Conservation (phyloP, 2,888 invertebrate species). For the Heliconius sara region DNA sequence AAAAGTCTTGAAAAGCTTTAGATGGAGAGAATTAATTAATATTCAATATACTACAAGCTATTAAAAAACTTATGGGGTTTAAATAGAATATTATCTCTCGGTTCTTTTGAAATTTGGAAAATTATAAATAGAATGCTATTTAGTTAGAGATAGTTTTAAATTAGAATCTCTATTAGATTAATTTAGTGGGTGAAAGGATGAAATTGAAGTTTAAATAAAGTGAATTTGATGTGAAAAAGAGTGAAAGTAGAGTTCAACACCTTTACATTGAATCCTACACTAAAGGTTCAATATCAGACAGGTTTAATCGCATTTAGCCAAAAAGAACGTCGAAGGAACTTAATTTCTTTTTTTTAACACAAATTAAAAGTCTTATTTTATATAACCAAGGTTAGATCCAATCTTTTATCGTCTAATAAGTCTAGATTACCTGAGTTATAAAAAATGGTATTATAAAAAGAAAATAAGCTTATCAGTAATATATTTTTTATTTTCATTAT, state of each 20-base stretch:
- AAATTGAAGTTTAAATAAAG: too few relatives aligned
- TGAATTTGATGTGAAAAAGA: too few relatives aligned
- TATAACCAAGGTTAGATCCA: conserved; percentile 3
- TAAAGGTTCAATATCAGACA: background rate
- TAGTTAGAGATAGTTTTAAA: too few relatives aligned
- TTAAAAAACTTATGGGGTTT: too few relatives aligned
- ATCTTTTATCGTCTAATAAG: conserved; percentile 9
- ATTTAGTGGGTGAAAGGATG: too few relatives aligned
- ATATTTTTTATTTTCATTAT: too few relatives aligned
- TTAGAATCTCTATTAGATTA: too few relatives aligned
- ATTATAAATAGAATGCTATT: too few relatives aligned
- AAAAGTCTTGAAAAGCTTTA: background rate
- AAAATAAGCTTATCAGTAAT: background rate
- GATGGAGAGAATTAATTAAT: background rate
- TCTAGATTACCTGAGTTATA: background rate
- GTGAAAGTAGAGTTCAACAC: background rate
- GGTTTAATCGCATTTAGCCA: background rate
- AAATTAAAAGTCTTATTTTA: background rate
- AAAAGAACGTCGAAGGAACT: background rate
- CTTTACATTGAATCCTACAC: background rate
- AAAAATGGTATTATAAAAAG: background rate
- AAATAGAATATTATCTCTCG: too few relatives aligned
- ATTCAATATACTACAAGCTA: too few relatives aligned
- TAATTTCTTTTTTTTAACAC: background rate
- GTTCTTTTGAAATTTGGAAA: too few relatives aligned